phyloP scores from a whole-genome alignment of 2,113 vertebrate genomes.

The Axis porcinus region DNA sequence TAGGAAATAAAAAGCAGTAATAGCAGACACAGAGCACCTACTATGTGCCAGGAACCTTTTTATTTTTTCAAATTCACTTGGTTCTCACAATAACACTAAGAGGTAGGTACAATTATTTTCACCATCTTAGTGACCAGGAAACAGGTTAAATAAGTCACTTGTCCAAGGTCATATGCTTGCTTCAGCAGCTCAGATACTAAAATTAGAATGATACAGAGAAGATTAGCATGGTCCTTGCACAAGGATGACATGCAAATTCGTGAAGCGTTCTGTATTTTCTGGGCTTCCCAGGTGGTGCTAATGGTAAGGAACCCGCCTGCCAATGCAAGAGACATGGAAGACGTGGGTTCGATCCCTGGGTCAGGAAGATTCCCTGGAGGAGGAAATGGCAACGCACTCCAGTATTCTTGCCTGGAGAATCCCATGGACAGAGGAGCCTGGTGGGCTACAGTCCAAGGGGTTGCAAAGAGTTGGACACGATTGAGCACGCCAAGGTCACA shows the following conservation, averaged over 20 bases:
- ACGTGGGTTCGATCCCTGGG: neutral
- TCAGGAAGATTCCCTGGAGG: neutral
- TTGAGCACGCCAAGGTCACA: neutral
- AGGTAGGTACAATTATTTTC: neutral
- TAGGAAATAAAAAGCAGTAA: constrained; percentile 15
- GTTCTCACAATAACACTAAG: constrained; percentile 8
- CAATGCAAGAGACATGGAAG: neutral
- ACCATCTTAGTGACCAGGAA: neutral
- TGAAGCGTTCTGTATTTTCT: fast-evolving
- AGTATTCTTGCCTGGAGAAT: neutral
- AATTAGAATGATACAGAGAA: neutral
- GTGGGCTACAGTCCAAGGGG: neutral
- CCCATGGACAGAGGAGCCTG: neutral
- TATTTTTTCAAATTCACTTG: neutral
- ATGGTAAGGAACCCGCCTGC: neutral
- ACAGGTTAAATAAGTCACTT: neutral
- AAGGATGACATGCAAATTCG: neutral
- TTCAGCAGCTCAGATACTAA: neutral
- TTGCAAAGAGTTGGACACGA: neutral
- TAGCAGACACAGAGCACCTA: neutral
- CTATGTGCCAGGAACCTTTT: neutral
- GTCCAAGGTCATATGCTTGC: neutral
- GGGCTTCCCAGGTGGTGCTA: neutral
- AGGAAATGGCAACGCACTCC: neutral
- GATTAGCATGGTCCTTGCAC: neutral